phyloP scores from a whole-genome alignment of 2,888 invertebrate genomes.

The Hydrotaea diabolus region DNA sequence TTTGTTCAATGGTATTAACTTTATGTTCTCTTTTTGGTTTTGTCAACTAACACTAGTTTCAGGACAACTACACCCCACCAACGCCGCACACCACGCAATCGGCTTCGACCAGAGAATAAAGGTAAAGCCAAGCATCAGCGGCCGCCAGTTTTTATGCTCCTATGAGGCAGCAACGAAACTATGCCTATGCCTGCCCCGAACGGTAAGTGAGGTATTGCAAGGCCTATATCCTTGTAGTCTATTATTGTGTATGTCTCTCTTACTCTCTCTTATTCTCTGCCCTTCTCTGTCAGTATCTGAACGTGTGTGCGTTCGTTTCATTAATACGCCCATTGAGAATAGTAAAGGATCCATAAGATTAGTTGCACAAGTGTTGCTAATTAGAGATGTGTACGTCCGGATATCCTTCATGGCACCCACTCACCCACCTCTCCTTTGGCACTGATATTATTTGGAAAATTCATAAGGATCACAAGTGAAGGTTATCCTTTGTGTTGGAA shows the following conservation, averaged over 20 bases:
- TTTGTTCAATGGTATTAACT: slow-evolving; percentile 35
- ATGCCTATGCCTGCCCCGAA: too few species aligned
- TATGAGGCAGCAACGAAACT: too few species aligned
- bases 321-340: slow-evolving; percentile 26
- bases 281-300: too few species aligned
- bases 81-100: too few species aligned
- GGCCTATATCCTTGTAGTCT: background rate
- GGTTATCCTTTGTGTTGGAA: background rate
- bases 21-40: slow-evolving; percentile 25
- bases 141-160: too few species aligned
- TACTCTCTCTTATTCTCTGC: too few species aligned
- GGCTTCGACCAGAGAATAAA: too few species aligned
- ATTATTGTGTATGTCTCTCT: background rate
- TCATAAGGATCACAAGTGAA: background rate
- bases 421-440: background rate
- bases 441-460: background rate
- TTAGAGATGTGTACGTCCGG: slow-evolving; percentile 3
- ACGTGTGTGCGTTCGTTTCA: slow-evolving; percentile 2
- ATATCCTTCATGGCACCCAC: background rate
- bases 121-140: too few species aligned
- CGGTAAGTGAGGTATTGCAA: background rate
- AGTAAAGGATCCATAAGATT: slow-evolving; percentile 23
- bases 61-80: too few species aligned
- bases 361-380: slow-evolving; percentile 37
- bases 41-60: background rate